phyloP scores from a whole-genome alignment of 2,797 vertebrate species.

The Anguilla megastoma region DNA sequence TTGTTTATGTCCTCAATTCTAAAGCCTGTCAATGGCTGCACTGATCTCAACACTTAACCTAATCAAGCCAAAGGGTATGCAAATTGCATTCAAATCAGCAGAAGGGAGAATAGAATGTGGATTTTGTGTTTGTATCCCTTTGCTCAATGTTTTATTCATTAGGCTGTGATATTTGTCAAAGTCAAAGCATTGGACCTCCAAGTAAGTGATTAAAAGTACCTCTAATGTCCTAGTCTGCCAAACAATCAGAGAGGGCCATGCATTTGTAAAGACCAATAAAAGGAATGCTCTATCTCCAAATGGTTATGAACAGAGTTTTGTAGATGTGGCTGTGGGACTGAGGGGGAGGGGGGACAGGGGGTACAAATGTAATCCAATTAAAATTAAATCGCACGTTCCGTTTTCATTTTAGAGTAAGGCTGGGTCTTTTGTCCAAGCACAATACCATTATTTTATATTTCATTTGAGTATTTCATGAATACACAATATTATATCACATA shows the following conservation, averaged over 20 bases:
- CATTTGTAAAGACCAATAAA: conserved; percentile 2
- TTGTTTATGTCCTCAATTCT: conserved; percentile 23
- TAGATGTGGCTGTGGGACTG: background rate
- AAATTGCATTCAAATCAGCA: conserved; percentile 42
- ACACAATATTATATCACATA: conserved; percentile 21
- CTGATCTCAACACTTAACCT: conserved; percentile 28
- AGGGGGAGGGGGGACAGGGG: background rate
- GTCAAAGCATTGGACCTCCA: conserved; percentile 30
- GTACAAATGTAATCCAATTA: conserved; percentile 13
- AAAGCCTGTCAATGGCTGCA: background rate
- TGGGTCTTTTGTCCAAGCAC: conserved; percentile 11
- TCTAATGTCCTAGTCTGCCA: conserved; percentile 29
- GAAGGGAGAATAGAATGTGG: conserved; percentile 7
- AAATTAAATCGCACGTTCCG: conserved; percentile 5
- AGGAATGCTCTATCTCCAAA: background rate
- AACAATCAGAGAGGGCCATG: background rate
- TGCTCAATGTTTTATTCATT: conserved; percentile 44
- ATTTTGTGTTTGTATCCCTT: conserved; percentile 34
- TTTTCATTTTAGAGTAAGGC: background rate
- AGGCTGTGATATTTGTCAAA: conserved; percentile 41
- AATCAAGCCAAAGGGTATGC: conserved; percentile 26
- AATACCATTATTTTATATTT: conserved; percentile 2
- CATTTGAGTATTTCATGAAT: conserved; percentile 3
- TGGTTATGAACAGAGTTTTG: background rate
- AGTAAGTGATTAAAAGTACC: conserved; percentile 36